Evolutionary conservation across 2,113 vertebrate species (phyloP).

Genomic region (Noturus placidus): DNA sequence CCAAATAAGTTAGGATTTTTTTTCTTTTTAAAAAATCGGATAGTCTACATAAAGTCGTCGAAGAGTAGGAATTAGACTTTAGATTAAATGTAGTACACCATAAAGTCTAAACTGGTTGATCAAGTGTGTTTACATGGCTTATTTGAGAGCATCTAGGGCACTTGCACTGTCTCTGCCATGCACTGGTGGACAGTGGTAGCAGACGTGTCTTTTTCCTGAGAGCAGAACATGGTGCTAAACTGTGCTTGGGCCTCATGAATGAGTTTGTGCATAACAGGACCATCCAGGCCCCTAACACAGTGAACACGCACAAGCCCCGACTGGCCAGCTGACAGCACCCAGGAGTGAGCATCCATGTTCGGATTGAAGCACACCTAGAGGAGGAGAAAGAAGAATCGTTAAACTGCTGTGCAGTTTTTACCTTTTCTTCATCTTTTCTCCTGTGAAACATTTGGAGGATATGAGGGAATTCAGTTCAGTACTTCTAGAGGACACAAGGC

Average conservation of each 20-base stretch:
- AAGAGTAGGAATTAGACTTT: not conserved
- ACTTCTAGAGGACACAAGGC: not conserved
- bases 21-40: not conserved
- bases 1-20: slow-evolving; percentile 34
- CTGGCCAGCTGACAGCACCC: slow-evolving; percentile 85
- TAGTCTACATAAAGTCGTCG: not conserved
- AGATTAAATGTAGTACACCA: not conserved
- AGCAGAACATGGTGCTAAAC: slow-evolving; percentile 68
- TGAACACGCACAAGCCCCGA: slow-evolving; percentile 83
- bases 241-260: slow-evolving; percentile 68
- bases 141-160: slow-evolving; percentile 33
- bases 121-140: not conserved
- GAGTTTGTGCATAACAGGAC: slow-evolving; percentile 60
- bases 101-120: not conserved
- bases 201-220: slow-evolving; percentile 7
- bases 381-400: slow-evolving; percentile 29
- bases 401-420: not conserved
- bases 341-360: slow-evolving; percentile 83
- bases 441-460: not conserved
- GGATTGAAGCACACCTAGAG: slow-evolving; percentile 89
- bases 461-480: not conserved
- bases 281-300: slow-evolving; percentile 77
- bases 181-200: slow-evolving; percentile 32
- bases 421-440: not conserved
- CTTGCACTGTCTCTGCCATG: slow-evolving; percentile 40